A percentile compares a stretch with the other conserved stretches of the same genome.
These are phyloP conservation scores for Pseudoips prasinana DNA, from an alignment of 2,888 invertebrate species.

Conservation along the genomic window DNA sequence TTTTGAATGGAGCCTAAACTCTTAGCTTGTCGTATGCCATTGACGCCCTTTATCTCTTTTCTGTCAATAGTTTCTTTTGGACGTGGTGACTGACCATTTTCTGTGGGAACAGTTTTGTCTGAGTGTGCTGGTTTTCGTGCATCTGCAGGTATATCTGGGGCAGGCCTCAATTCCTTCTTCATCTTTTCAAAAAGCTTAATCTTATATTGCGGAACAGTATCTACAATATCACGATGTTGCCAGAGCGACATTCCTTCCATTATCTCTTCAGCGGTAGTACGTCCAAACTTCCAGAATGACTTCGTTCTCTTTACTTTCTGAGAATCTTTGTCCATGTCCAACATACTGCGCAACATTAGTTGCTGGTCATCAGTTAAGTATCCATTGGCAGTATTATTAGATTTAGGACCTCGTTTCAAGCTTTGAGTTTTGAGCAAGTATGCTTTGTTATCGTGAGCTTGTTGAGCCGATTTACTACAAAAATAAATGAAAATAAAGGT, in stretches of 20 bases:
- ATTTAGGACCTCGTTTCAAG: conserved; percentile 64
- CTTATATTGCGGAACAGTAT: conserved; percentile 82
- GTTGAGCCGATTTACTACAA: conserved; percentile 72
- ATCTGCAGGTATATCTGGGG: conserved; percentile 65
- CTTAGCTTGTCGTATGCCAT: conserved; percentile 73
- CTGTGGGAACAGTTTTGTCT: conserved; percentile 49
- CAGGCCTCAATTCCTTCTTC: conserved; percentile 69
- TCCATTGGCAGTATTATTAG: conserved; percentile 59
- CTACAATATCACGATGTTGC: conserved; percentile 92
- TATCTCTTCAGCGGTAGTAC: conserved; percentile 87
- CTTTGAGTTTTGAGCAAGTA: conserved; percentile 76
- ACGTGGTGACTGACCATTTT: conserved; percentile 47
- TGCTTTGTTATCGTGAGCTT: conserved; percentile 59
- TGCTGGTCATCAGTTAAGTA: conserved; percentile 82
- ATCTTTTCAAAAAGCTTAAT: conserved; percentile 72
- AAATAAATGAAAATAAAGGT: conserved; percentile 49
- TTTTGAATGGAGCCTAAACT: conserved; percentile 74
- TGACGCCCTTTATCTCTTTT: conserved; percentile 65
- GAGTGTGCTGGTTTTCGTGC: conserved; percentile 48
- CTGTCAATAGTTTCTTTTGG: conserved; percentile 74
- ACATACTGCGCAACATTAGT: conserved; percentile 70
- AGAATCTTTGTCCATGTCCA: conserved; percentile 82
- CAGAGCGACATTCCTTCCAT: conserved; percentile 93
- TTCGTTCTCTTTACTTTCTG: conserved; percentile 90
- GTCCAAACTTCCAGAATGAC: conserved; percentile 92